Conservation (phyloP, 1,140 invertebrate species). For the Anastrepha obliqua region DNA sequence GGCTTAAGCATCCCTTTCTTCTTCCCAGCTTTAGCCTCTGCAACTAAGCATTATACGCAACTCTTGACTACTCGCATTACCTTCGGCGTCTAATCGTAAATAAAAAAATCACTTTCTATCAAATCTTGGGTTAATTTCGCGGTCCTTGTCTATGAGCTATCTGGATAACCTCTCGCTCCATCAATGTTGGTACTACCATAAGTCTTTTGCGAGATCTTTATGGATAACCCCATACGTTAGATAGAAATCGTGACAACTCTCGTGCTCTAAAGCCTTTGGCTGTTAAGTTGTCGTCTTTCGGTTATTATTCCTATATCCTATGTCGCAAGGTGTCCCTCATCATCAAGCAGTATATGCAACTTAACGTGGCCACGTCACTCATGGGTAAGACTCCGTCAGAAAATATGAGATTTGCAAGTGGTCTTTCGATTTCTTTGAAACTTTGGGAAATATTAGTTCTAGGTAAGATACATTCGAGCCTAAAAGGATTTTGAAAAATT, state of each 20-base stretch:
- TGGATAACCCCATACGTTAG: slow-evolving; percentile 40
- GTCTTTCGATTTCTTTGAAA: too few relatives aligned
- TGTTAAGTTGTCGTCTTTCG: slow-evolving; percentile 42
- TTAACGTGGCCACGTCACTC: slow-evolving; percentile 58
- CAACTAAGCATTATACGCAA: slow-evolving; percentile 54
- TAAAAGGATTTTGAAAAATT: too few relatives aligned
- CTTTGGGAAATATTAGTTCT: too few relatives aligned
- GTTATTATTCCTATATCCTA: slow-evolving; percentile 49
- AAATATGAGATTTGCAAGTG: too few relatives aligned
- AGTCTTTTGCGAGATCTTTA: slow-evolving; percentile 40
- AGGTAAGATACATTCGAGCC: too few relatives aligned
- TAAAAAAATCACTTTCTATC: slow-evolving; percentile 21
- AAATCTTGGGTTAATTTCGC: background rate
- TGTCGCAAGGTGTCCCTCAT: slow-evolving; percentile 12
- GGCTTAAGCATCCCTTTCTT: slow-evolving; percentile 60
- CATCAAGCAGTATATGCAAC: slow-evolving; percentile 55
- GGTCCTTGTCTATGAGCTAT: slow-evolving; percentile 13
- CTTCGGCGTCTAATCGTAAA: background rate
- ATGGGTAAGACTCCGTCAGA: too few relatives aligned
- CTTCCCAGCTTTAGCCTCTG: slow-evolving; percentile 48
- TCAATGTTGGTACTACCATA: background rate
- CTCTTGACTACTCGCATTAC: background rate
- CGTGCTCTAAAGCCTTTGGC: slow-evolving; percentile 25
- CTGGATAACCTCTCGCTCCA: slow-evolving; percentile 33
- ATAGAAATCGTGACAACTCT: too few relatives aligned